Percentiles rank a stretch among this genome's conserved stretches.
Conservation (phyloP, 1,140 invertebrate species). For the Globodera ellingtonae region DNA sequence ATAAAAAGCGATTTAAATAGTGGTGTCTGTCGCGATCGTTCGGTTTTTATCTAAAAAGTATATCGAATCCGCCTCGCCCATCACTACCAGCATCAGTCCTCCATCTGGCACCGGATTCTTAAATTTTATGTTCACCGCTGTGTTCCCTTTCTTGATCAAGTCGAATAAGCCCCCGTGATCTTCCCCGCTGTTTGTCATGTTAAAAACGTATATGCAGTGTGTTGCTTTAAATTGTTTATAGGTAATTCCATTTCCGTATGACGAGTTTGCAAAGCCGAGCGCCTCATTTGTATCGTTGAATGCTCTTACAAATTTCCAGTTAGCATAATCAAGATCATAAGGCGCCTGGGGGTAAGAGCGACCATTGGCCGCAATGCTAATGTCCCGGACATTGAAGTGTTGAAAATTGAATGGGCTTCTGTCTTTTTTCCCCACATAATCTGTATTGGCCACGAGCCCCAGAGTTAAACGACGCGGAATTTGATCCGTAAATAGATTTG, state of each 20-base stretch:
- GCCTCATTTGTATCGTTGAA: conserved; percentile 23
- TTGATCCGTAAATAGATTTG: conserved; percentile 31
- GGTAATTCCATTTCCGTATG: too few species aligned
- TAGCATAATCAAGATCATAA: conserved; percentile 18
- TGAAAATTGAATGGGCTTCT: conserved; percentile 32
- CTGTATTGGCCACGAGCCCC: conserved; percentile 11
- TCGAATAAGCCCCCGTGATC: conserved; percentile 20
- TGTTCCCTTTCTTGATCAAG: conserved; percentile 23
- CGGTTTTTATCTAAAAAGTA: conserved; percentile 10
- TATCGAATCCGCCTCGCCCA: not conserved
- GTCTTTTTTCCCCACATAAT: conserved; percentile 10
- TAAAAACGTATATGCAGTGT: too few species aligned
- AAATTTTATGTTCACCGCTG: conserved; percentile 29
- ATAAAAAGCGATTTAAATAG: too few species aligned
- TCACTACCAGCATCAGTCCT: conserved; percentile 21
- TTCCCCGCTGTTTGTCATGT: conserved; percentile 15
- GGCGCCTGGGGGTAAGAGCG: too few species aligned
- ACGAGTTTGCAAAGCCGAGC: conserved; percentile 10
- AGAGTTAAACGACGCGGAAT: conserved; percentile 22
- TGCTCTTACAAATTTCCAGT: conserved; percentile 21
- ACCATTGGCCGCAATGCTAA: not conserved
- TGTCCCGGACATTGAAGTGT: conserved; percentile 27
- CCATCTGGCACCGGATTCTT: conserved; percentile 11
- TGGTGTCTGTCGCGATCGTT: not conserved
- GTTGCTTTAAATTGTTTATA: too few species aligned